Base-by-base conservation (phyloP, 2,888 invertebrate species). In the Drosophila hamatofila region DNA sequence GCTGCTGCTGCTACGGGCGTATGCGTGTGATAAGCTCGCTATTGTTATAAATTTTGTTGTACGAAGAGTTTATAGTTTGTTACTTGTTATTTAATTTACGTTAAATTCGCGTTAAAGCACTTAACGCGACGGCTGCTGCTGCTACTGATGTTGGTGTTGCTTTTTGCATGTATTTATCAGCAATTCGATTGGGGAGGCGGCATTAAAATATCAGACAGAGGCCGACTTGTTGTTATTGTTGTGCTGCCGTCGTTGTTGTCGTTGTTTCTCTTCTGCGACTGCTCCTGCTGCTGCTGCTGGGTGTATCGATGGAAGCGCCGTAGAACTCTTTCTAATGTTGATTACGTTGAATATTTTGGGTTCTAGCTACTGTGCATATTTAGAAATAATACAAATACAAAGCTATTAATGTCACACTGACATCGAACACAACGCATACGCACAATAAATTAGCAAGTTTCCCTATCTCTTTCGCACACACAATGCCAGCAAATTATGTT, bases 51-150 rank as follows among this genome's bases (percentile, higher is more conserved):
- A 49, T 84, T 62, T 74, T 81, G 83, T 71, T 77, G 67, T 64
- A 52, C 72, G 62, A 39, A 76, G 66, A 66, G 52, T 76, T 80
- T 83, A 64, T 69, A 74, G 69, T 80, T 72, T 80, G 65, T 68
- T 74, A 55, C 79, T 81, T 79, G 79, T 81, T 84, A 81, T 83
- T 83, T 85, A 84, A 83, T 83, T 84, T 81, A 78, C 79, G 70
- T 18, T 48, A 18, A 48, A 48, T 48, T 48, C 48, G 76, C 75
- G 60, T 67, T 57, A 30, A 72, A 62, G 58, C 65, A 55, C 60
- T 69, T 76, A 52, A 51, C 54, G 78, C 63, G 54, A 56, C 63
- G 54, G 52, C 54, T 42, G 42, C 42, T 51, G 18, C 21, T 54
- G 27, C 46, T 62, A 27, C 23, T 27, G 41, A 21, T 56, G 30